Base-by-base conservation (phyloP, 2,113 vertebrate species). In the Symphodus melops region DNA sequence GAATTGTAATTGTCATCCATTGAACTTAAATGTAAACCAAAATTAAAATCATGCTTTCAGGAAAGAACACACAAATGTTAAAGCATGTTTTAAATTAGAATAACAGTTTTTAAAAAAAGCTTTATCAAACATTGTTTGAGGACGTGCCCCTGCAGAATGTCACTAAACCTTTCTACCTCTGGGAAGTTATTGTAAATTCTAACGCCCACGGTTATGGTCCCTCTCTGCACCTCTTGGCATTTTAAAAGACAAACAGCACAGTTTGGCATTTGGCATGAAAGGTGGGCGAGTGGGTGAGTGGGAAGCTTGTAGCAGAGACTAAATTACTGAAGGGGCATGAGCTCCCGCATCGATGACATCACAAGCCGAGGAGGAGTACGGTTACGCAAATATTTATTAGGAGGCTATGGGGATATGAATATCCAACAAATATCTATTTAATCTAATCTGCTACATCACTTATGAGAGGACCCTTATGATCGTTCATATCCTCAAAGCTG, bases 241-340 rank as follows among this genome's bases (percentile, higher is more conserved):
- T 87, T 86, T 53, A 14, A 83, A 82, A 86, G 41, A 75, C 74
- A 83, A 84, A 70, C 55, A 59, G 41, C 48, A 37, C 12, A 55
- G 61, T 62, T 75, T 87, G 87, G 69, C 80, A 84, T 88, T 87
- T 84, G 72, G 72, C 58, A 67, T 44, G 41, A 77, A 86, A 68
- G 59, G 61, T 71, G 58, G 12, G 37, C 0, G 70, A 61, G 81
- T 53, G 74, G 75, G 63, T 75, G 72, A 75, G 77, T 20, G 13
- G 25, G 55, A 55, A 68, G 68, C 76, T 72, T 64, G 77, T 82
- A 68, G n/a, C n/a, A 1, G 44, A 53, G 69, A 66, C 55, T 61
- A 64, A 89, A 85, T 85, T 62, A 79, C 68, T 67, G 71, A 4
- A 41, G 67, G 54, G 53, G 63, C 42, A 61, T 84, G 53, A 73